Base-by-base conservation (phyloP, 2,797 vertebrate genomes). In the Coregonus ussuriensis region DNA sequence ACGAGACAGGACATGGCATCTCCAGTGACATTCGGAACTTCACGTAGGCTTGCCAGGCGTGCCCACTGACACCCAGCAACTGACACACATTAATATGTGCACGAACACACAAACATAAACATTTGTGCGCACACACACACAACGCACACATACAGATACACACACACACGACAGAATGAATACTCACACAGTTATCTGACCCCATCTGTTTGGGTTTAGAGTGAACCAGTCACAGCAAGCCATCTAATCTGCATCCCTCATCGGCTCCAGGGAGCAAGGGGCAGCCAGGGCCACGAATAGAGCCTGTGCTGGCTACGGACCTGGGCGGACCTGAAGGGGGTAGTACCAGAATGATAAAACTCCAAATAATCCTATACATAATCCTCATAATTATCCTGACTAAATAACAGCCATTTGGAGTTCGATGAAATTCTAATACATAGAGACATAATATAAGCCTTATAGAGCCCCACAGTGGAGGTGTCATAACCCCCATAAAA, bases 231-330 rank as follows among this genome's bases (percentile, higher is more conserved):
- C 89, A 91, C 83, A 93, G 91, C 89, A 91, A 41, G 5, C 37
- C 1, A 13, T 63, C 80, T 81, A 88, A 92, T 92, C 90, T 86
- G 76, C 79, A 52, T 81, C 88, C 87, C 86, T 74, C 80, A 88
- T 92, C 87, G 21, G 74, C n/a, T 79, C 81, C 81, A 79, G 77
- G 70, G 75, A 68, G 79, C 82, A 81, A 88, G 82, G 73, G 87
- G 89, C 84, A 74, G 88, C 74, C 74, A 4, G 76, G 75, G 68
- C 79, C 81, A 75, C 54, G 79, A 74, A 75, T 69, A 18, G 78
- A 53, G 69, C 77, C 72, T 78, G 6, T 77, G 86, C 65, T 62
- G 41, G 41, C 7, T 47, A 9, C 6, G 41, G 41, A 47, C 41
- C 1, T 47, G 1, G 7, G 41, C 9, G 9, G 41, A 47, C 7